Evolutionary conservation across 1,140 invertebrate species (phyloP).

Genomic region (Drosophila athabasca): DNA sequence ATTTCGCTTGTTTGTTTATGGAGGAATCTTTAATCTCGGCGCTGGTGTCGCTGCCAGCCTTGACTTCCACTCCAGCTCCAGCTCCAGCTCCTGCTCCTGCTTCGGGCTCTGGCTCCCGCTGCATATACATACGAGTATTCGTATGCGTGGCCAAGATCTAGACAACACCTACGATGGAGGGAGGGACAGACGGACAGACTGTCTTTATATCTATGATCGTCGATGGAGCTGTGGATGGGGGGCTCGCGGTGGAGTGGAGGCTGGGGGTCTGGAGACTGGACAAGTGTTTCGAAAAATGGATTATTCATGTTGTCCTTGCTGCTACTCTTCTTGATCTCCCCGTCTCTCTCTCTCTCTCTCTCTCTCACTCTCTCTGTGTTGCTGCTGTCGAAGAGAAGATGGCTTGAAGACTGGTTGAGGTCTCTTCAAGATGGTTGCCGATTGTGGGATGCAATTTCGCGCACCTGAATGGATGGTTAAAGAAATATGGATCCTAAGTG

Average conservation of each 20-base stretch:
- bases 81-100: conserved; percentile 22
- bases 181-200: background rate
- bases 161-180: conserved; percentile 54
- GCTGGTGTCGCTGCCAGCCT: conserved; percentile 66
- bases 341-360: too few relatives aligned
- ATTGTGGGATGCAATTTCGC: conserved; percentile 3
- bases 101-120: background rate
- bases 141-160: conserved; percentile 78
- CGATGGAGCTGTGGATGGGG: background rate
- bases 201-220: conserved; percentile 66
- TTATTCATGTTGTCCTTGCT: conserved; percentile 77
- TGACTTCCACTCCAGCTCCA: conserved; percentile 37
- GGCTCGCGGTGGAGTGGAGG: background rate
- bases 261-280: conserved; percentile 26
- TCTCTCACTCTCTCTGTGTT: background rate
- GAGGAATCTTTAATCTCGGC: conserved; percentile 80
- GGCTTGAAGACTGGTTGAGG: conserved; percentile 13
- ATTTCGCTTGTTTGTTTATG: conserved; percentile 83
- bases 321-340: background rate
- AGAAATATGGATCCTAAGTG: background rate
- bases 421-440: conserved; percentile 38
- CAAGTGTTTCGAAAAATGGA: conserved; percentile 80
- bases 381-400: conserved; percentile 20
- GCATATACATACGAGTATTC: background rate
- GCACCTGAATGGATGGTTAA: background rate